These are phyloP conservation scores for Eurypyga helias DNA, from an alignment of 2,113 vertebrate genomes.

Conservation along the genomic window DNA sequence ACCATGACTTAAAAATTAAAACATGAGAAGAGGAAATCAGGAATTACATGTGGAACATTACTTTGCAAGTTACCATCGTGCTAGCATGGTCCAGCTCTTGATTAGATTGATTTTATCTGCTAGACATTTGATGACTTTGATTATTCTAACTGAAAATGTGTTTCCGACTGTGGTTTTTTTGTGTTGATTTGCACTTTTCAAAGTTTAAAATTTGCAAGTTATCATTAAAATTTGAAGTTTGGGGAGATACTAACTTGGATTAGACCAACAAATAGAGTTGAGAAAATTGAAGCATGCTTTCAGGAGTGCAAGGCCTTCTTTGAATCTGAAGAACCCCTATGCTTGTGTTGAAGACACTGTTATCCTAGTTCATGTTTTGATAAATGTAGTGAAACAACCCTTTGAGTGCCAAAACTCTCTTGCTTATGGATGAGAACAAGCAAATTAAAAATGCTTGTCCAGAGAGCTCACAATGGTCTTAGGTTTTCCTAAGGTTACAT, in stretches of 20 bases:
- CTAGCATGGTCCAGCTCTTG: neutral
- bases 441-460: neutral
- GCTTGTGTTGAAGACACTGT: neutral
- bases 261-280: neutral
- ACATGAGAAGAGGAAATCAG: neutral
- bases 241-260: neutral
- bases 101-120: neutral
- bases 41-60: neutral
- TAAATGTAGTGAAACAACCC: neutral
- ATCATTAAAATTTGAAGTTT: neutral
- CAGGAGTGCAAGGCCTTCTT: rapidly evolving
- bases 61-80: neutral
- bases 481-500: neutral
- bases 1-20: neutral
- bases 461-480: neutral
- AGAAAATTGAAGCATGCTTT: neutral
- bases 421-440: neutral
- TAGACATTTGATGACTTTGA: neutral
- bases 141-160: neutral
- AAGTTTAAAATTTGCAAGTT: neutral
- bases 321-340: neutral
- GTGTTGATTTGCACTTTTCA: neutral
- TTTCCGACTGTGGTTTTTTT: neutral
- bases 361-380: neutral
- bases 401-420: neutral